Evolutionary conservation across 2,797 vertebrate species (phyloP).

Genomic region (Acomys russatus): DNA sequence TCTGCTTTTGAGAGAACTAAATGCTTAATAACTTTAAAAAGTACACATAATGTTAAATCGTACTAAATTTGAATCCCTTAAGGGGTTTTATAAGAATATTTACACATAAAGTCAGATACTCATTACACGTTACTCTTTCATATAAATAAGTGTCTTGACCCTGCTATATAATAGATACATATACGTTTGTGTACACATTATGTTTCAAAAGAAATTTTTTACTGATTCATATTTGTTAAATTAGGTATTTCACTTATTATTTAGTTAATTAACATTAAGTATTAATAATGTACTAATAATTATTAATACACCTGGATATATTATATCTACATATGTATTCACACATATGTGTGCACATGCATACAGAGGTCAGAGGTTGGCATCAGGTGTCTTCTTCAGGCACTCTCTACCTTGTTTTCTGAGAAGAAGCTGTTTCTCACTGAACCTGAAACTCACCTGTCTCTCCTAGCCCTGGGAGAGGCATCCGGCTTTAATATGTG

Average conservation of each 20-base stretch:
- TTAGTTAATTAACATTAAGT: not conserved
- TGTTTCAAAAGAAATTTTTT: not conserved
- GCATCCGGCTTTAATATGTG: not conserved
- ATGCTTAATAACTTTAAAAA: slow-evolving; percentile 37
- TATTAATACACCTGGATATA: not conserved
- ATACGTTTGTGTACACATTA: not conserved
- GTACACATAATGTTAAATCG: not conserved
- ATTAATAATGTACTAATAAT: not conserved
- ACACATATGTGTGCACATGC: no score
- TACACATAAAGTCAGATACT: not conserved
- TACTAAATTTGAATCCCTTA: not conserved
- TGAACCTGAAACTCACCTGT: not conserved
- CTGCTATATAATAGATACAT: not conserved
- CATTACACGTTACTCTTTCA: not conserved
- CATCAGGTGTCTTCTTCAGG: not conserved
- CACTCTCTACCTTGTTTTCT: not conserved
- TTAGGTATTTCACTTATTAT: not conserved
- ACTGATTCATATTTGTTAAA: not conserved
- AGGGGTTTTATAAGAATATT: not conserved
- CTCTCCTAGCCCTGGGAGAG: not conserved
- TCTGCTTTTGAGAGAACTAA: not conserved
- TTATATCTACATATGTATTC: not conserved
- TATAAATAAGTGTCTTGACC: not conserved
- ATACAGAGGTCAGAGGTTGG: not conserved
- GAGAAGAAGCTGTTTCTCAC: not conserved